A percentile compares a stretch with the other conserved stretches of the same genome.
phyloP scores from a whole-genome alignment of 2,888 invertebrate species.

The Melanotus villosus region DNA sequence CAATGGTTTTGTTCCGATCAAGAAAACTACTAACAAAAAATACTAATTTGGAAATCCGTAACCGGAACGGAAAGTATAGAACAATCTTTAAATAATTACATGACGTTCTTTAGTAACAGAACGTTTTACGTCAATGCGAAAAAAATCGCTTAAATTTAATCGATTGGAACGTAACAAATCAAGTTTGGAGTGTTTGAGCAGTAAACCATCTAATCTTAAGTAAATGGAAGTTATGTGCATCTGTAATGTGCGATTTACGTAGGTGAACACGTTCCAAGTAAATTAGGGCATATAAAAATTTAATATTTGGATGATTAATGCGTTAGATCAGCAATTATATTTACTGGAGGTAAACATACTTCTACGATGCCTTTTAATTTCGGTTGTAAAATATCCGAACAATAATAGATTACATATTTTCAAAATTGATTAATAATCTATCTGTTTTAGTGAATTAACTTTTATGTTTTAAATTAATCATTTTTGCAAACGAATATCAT shows the following conservation, averaged over 20 bases:
- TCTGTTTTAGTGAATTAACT: neutral
- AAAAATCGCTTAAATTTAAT: neutral
- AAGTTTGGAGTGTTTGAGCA: neutral
- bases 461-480: neutral
- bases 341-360: too few relatives aligned
- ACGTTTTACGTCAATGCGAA: slow-evolving; percentile 8
- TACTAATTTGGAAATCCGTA: too few relatives aligned
- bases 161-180: neutral
- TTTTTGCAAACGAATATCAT: too few relatives aligned
- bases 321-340: too few relatives aligned
- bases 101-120: neutral
- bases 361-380: too few relatives aligned
- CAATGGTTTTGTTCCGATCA: too few relatives aligned
- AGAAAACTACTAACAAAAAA: too few relatives aligned
- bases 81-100: neutral
- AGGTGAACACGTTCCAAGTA: slow-evolving; percentile 7
- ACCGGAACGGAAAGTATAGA: too few relatives aligned
- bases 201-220: slow-evolving; percentile 9
- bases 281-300: slow-evolving; percentile 11
- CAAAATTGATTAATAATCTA: too few relatives aligned
- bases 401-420: too few relatives aligned
- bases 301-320: neutral
- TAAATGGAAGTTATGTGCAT: slow-evolving; percentile 8
- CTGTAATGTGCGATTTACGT: slow-evolving; percentile 13
- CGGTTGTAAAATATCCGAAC: too few relatives aligned